Base-by-base conservation (phyloP, 2,113 vertebrate species). In the Seriola aureovittata region DNA sequence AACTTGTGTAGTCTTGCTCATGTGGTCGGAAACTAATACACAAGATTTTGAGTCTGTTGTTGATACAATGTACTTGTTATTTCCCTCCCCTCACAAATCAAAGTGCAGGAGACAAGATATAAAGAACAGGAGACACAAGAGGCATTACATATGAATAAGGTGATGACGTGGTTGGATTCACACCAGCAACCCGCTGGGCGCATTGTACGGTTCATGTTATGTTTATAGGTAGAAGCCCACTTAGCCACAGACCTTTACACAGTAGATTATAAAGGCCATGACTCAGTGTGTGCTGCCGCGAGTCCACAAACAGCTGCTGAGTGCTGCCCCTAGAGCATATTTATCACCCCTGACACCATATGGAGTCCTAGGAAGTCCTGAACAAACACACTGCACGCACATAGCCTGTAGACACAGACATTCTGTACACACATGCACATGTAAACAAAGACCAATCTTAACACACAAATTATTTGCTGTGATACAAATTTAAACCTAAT, bases 261-360 rank as follows among this genome's bases (percentile, higher is more conserved):
- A 68, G 44, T 4, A 4, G 17, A 62, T 42, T 42, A 23, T 58
- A 55, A 71, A 71, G 68, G 71, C 52, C 12, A 13, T 29, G 62
- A 70, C 12, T 75, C 75, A 46, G 50, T n/a, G 59, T 67, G 59
- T 54, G 65, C 70, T 23, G 66, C 48, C 2, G n/a, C 25, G 68
- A 82, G 81, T 87, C 77, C 55, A 62, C 63, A 75, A 85, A 80
- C 83, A 88, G 87, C 80, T 82, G 85, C 76, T 44, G 36, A 74
- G 38, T 59, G 69, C 70, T 88, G 77, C 74, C 81, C 83, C 80
- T 17, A 40, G 68, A 80, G 83, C 82, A 59, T 55, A 82, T 89
- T 80, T 70, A 83, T 89, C 85, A 84, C 81, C 77, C 67, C 66
- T 62, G 76, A 93, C 75, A 77, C 85, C 81, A 75, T 72, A 86